A percentile compares a stretch with the other conserved stretches of the same genome.
Evolutionary conservation across 2,113 vertebrate genomes (phyloP).

Genomic region (Herpetotheres cachinnans): DNA sequence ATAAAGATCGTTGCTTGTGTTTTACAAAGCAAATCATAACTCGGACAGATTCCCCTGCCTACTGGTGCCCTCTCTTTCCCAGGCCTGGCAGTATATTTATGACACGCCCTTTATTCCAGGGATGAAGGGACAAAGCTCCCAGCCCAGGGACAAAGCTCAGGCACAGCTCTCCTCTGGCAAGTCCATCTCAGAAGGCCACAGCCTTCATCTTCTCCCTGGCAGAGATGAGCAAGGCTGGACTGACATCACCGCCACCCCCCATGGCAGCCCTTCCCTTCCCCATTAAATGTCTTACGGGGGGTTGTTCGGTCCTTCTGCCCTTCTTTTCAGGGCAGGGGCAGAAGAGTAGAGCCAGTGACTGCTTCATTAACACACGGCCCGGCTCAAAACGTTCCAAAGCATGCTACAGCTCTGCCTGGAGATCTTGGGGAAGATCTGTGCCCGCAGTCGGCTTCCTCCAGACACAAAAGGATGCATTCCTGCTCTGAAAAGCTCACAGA

Average conservation of each 20-base stretch:
- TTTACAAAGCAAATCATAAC: background rate
- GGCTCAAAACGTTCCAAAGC: background rate
- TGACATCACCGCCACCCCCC: background rate
- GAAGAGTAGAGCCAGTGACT: background rate
- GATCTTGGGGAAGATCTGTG: background rate
- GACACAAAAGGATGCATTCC: constrained; percentile 17
- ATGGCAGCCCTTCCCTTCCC: background rate
- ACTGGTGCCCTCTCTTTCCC: background rate
- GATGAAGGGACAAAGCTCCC: background rate
- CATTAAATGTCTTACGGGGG: background rate
- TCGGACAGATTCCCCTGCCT: background rate
- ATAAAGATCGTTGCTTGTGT: background rate
- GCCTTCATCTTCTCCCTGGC: background rate
- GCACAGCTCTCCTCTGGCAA: background rate
- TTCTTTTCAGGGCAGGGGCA: background rate
- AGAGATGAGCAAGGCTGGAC: background rate
- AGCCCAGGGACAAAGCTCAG: background rate
- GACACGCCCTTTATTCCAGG: background rate
- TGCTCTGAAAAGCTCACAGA: background rate
- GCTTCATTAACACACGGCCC: fast-evolving
- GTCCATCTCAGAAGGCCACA: background rate
- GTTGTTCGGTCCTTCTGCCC: background rate
- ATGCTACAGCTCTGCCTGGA: background rate
- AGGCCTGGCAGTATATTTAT: background rate
- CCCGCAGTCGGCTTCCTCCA: background rate